These are phyloP conservation scores for Watsonalla binaria DNA, from an alignment of 2,888 invertebrate genomes.

Conservation along the genomic window DNA sequence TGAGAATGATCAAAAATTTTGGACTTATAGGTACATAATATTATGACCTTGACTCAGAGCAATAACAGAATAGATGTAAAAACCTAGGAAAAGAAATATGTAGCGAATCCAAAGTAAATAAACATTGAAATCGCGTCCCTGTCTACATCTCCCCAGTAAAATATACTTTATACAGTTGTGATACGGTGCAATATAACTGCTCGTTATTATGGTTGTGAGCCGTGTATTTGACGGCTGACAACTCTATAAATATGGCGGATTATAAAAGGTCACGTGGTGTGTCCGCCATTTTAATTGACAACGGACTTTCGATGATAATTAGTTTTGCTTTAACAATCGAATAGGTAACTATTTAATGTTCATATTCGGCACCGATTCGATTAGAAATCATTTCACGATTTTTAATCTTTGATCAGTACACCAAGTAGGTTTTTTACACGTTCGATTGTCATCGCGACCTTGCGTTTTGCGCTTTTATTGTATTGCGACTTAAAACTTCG, in stretches of 20 bases:
- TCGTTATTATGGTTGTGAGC: conserved; percentile 14
- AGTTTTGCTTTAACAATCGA: conserved; percentile 15
- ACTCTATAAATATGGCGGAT: conserved; percentile 36
- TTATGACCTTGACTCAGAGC: too few relatives aligned
- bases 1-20: too few relatives aligned
- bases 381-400: too few relatives aligned
- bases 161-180: conserved; percentile 5
- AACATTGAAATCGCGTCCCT: conserved; percentile 22
- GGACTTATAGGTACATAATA: too few relatives aligned
- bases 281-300: conserved; percentile 26
- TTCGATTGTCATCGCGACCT: too few relatives aligned
- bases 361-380: too few relatives aligned
- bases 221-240: conserved; percentile 35
- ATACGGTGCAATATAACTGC: conserved; percentile 8
- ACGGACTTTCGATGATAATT: conserved; percentile 34
- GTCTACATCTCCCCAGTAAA: conserved; percentile 8
- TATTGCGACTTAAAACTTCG: too few relatives aligned
- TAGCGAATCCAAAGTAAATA: conserved; percentile 23
- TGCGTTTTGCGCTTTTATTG: too few relatives aligned
- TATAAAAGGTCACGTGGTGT: conserved; percentile 41
- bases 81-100: conserved; percentile 10
- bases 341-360: neutral
- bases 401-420: too few relatives aligned
- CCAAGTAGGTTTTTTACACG: too few relatives aligned
- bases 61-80: too few relatives aligned